phyloP scores from a whole-genome alignment of 2,888 invertebrate species.

The Spisula subtruncata region DNA sequence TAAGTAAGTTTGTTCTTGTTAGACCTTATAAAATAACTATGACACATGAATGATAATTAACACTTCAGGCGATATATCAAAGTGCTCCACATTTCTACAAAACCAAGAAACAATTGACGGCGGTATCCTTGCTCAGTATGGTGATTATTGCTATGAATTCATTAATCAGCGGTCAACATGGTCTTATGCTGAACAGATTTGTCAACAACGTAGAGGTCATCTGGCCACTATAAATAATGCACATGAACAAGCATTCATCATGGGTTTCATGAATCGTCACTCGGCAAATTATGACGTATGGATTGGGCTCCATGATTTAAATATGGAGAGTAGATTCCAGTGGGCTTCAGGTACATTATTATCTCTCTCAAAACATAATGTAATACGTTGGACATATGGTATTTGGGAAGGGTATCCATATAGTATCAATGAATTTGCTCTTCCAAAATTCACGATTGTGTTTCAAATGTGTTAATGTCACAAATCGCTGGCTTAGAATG shows the following conservation, averaged over 20 bases:
- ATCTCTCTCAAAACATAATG: neutral
- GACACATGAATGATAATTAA: too few relatives aligned
- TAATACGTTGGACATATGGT: too few relatives aligned
- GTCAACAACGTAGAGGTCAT: slow-evolving; percentile 44
- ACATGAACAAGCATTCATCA: slow-evolving; percentile 53
- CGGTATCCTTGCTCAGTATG: slow-evolving; percentile 49
- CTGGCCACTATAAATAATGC: slow-evolving; percentile 50
- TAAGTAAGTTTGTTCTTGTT: too few relatives aligned
- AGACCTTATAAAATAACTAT: too few relatives aligned
- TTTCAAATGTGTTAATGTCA: too few relatives aligned
- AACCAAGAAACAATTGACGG: neutral
- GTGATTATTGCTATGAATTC: slow-evolving; percentile 56
- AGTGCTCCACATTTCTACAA: neutral
- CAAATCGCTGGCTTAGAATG: too few relatives aligned
- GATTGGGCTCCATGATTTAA: slow-evolving; percentile 59
- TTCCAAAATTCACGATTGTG: too few relatives aligned
- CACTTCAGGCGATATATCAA: neutral
- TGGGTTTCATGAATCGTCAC: slow-evolving; percentile 44
- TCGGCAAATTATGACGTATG: slow-evolving; percentile 54
- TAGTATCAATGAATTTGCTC: too few relatives aligned
- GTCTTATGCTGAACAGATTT: slow-evolving; percentile 48
- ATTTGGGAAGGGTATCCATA: too few relatives aligned
- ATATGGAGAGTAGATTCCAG: slow-evolving; percentile 47
- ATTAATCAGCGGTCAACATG: slow-evolving; percentile 23
- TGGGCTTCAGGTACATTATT: slow-evolving; percentile 53